Evolutionary conservation across 1,140 invertebrate species (phyloP).

Genomic region (Diorhabda sublineata): DNA sequence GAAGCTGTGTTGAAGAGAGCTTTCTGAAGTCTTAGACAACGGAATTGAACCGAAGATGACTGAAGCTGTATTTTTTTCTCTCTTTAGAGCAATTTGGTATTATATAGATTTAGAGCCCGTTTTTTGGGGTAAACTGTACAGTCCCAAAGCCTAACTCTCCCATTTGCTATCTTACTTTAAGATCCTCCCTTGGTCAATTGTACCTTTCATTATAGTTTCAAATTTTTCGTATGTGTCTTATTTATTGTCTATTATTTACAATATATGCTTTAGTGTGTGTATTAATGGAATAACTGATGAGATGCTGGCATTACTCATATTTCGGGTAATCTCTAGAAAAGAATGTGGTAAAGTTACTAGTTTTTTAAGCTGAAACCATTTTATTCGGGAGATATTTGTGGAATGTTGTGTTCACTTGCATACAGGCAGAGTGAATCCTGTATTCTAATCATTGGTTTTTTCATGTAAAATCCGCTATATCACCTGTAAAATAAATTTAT

Average conservation of each 20-base stretch:
- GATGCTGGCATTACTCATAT: constrained; percentile 19
- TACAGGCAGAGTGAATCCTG: constrained; percentile 16
- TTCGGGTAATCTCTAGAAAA: constrained; percentile 28
- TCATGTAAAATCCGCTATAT: constrained; percentile 5
- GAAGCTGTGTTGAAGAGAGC: background rate
- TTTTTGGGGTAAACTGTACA: constrained; percentile 19
- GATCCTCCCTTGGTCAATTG: constrained; percentile 20
- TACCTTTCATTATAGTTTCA: constrained; percentile 26
- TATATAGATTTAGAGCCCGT: constrained; percentile 28
- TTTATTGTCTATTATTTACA: constrained; percentile 15
- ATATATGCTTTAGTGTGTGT: constrained; percentile 18
- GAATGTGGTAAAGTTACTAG: constrained; percentile 21
- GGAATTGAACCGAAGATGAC: background rate
- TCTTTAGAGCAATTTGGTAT: constrained; percentile 14
- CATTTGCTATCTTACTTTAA: constrained; percentile 23
- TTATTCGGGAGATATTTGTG: constrained; percentile 23
- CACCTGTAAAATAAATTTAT: background rate
- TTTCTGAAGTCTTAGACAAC: background rate
- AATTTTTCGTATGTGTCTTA: constrained; percentile 25
- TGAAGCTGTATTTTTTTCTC: constrained; percentile 23
- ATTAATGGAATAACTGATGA: constrained; percentile 21
- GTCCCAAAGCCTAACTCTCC: background rate
- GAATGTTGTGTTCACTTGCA: constrained; percentile 28
- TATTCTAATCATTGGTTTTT: constrained; percentile 24
- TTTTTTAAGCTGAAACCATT: constrained; percentile 27